phyloP scores from a whole-genome alignment of 2,797 vertebrate species.

The Rhynchotus rufescens region DNA sequence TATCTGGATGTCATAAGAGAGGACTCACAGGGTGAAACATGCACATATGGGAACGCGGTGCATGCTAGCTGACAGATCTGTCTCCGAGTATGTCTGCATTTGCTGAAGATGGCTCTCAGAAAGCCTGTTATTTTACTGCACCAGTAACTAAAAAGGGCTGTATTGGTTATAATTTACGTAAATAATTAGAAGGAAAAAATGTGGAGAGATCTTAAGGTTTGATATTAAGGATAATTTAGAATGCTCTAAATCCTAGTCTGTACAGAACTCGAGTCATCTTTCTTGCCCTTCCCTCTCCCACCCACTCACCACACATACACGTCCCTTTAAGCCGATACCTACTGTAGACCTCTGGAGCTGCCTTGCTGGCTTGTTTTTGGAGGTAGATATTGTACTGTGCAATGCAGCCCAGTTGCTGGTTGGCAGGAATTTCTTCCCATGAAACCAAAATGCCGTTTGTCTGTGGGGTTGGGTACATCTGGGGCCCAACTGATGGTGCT shows the following conservation, averaged over 20 bases:
- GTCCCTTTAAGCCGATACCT: not conserved
- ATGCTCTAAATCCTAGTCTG: too few species aligned
- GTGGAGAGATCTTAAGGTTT: not conserved
- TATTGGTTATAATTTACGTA: not conserved
- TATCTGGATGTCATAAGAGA: not conserved
- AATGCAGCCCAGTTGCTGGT: constrained; percentile 85
- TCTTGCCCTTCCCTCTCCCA: too few species aligned
- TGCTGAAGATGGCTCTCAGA: not conserved
- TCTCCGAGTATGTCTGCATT: rapidly evolving
- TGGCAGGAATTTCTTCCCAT: constrained; percentile 80
- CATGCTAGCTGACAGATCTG: not conserved
- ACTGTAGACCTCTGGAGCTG: not conserved
- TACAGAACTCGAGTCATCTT: too few species aligned
- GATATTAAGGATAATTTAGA: not conserved
- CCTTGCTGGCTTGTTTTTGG: not conserved
- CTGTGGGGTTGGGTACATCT: not conserved
- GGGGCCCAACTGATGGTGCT: constrained; percentile 82
- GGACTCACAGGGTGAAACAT: not conserved
- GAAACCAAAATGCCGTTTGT: constrained; percentile 73
- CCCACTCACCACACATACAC: rapidly evolving
- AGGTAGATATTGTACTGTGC: constrained; percentile 83
- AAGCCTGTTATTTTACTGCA: not conserved
- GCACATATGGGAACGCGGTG: rapidly evolving
- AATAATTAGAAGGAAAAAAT: not conserved
- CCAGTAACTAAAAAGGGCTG: too few species aligned